Evolutionary conservation across 1,140 invertebrate genomes (phyloP), one percentile per base, ranked within the genome.

Genomic region (Caerostris extrusa): DNA sequence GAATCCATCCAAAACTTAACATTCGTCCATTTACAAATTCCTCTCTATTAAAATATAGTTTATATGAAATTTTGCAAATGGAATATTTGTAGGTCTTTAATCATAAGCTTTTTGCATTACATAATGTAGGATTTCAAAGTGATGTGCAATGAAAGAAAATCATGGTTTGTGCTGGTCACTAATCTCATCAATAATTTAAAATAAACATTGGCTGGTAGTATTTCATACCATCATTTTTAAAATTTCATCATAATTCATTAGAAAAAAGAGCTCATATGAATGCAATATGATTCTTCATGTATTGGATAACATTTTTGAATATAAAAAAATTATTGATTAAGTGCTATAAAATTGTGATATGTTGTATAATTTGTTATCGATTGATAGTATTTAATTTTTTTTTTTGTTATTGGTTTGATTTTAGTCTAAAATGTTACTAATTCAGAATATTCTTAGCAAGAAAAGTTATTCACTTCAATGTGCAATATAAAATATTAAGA

Each of bases 81-180:
- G n/a, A 67, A n/a, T 17, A 67, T 14, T 67, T 67, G 61, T 6
- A 67, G 61, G 61, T 67, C 14, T 67, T 67, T 67, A 14, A 8
- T n/a, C 61, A 14, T 64, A 17, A 4, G 17, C 6, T 64, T 14
- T 10, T 17, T 14, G 12, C 61, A 64, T 64, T 64, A 14, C 17
- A 4, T 64, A 2, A 64, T 12, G 17, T 5, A 14, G 61, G 17
- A 17, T 77, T 77, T 53, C 7, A 34, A 12, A 10, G 34, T 50
- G 71, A 34, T 77, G 34, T 50, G 7, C 67, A 34, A 50, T 50
- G 34, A 12, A 50, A 12, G 10, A 10, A 50, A 50, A 12, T 50
- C 71, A 77, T 77, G 71, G 71, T 77, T 77, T 77, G 71, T 77
- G 71, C 71, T 77, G 71, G 71, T 77, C 71, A 77, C 71, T 53